Evolutionary conservation across 2,888 invertebrate species (phyloP).

Genomic region (Cantharis rufa): DNA sequence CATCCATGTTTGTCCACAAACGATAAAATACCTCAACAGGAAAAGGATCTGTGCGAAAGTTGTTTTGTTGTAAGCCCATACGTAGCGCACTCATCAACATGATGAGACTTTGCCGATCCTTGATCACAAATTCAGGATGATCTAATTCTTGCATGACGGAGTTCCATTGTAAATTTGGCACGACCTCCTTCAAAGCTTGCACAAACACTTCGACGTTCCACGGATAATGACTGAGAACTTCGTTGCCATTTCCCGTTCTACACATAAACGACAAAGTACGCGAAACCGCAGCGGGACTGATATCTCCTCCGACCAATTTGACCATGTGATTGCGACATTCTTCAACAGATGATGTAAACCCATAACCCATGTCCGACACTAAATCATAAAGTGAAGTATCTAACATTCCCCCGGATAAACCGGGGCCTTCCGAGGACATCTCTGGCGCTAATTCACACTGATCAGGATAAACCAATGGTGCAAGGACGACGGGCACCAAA

Average conservation of each 20-base stretch:
- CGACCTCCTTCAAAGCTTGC: conserved; percentile 87
- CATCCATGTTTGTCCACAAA: conserved; percentile 92
- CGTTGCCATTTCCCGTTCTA: conserved; percentile 76
- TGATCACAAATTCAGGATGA: conserved; percentile 85
- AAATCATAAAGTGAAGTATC: conserved; percentile 84
- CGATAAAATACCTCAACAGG: conserved; percentile 90
- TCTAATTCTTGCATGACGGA: conserved; percentile 92
- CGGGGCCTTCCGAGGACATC: conserved; percentile 67
- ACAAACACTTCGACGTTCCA: conserved; percentile 97
- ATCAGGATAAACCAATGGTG: conserved; percentile 84
- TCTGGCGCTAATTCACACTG: conserved; percentile 69
- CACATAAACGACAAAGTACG: conserved; percentile 86
- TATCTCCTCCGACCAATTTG: conserved; percentile 80
- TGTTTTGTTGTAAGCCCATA: conserved; percentile 73
- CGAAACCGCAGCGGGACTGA: conserved; percentile 83
- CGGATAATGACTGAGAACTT: conserved; percentile 60
- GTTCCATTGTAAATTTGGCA: conserved; percentile 87
- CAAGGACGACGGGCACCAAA: conserved; percentile 85
- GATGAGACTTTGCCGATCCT: conserved; percentile 83
- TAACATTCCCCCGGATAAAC: conserved; percentile 65
- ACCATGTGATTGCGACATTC: conserved; percentile 85
- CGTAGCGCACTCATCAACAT: conserved; percentile 82
- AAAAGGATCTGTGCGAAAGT: conserved; percentile 72
- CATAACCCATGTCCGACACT: conserved; percentile 89
- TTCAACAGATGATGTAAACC: conserved; percentile 83